A percentile compares a stretch with the other conserved stretches of the same genome.
Evolutionary conservation across 30 jellyfish, hydroid and myxozoan species (phyloP).

Genomic region (Morbakka virulenta): DNA sequence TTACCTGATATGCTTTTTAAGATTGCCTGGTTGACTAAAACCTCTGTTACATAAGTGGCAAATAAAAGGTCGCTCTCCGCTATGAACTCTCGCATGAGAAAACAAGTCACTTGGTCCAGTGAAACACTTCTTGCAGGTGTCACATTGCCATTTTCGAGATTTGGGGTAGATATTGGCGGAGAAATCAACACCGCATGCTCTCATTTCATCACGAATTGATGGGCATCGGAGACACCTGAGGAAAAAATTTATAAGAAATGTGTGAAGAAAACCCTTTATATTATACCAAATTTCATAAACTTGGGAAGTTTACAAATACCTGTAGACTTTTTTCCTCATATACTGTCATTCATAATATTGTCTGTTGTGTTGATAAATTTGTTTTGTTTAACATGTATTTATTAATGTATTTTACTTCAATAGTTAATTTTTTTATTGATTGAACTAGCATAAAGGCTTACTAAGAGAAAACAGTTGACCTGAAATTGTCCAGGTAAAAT

Average conservation of each 20-base stretch:
- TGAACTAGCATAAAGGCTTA: too few species aligned
- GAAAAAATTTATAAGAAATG: neutral
- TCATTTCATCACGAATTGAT: slow-evolving; percentile 4
- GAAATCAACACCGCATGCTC: slow-evolving; percentile 35
- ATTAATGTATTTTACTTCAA: too few species aligned
- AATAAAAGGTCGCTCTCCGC: slow-evolving; percentile 56
- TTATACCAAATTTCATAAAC: too few species aligned
- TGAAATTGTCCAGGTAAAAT: too few species aligned
- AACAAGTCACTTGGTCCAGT: slow-evolving; percentile 65
- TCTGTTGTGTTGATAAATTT: too few species aligned
- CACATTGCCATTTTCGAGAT: slow-evolving; percentile 48
- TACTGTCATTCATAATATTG: too few species aligned
- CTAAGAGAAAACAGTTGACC: too few species aligned
- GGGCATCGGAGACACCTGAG: slow-evolving; percentile 13
- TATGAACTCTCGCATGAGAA: slow-evolving; percentile 59
- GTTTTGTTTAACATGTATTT: too few species aligned
- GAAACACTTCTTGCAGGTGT: slow-evolving; percentile 50
- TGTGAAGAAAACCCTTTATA: neutral
- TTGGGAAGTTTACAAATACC: too few species aligned
- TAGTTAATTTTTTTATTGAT: too few species aligned
- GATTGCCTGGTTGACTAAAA: slow-evolving; percentile 67
- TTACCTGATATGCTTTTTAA: slow-evolving; percentile 51
- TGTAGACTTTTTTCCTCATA: too few species aligned
- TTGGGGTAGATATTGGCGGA: slow-evolving; percentile 16
- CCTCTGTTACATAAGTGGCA: slow-evolving; percentile 46